Conservation (phyloP, 1,140 invertebrate species). For the Cydia pomonella region DNA sequence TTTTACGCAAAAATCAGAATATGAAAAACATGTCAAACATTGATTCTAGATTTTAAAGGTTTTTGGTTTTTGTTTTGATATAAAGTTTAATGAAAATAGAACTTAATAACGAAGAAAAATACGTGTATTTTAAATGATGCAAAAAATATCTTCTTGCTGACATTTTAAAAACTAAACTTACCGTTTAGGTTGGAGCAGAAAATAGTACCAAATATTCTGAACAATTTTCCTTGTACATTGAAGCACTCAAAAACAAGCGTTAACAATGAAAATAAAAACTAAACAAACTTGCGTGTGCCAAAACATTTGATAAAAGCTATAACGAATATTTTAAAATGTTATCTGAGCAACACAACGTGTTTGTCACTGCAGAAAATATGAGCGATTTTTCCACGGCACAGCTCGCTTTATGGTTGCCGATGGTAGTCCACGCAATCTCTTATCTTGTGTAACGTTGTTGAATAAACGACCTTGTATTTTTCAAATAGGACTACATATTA, state of each 20-base stretch:
- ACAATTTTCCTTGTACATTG: not conserved
- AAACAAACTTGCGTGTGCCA: not conserved
- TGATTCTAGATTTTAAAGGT: too few species aligned
- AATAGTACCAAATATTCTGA: not conserved
- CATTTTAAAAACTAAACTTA: too few species aligned
- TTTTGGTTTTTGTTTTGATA: too few species aligned
- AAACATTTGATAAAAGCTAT: constrained; percentile 13
- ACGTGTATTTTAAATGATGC: too few species aligned
- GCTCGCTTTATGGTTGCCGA: constrained; percentile 5
- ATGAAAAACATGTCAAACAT: too few species aligned
- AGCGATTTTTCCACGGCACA: constrained; percentile 3
- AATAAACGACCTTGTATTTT: not conserved
- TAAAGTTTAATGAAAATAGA: too few species aligned
- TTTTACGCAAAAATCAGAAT: too few species aligned
- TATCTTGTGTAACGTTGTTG: not conserved
- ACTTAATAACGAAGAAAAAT: too few species aligned
- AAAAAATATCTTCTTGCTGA: too few species aligned
- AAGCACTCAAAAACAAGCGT: not conserved
- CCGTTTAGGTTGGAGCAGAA: not conserved
- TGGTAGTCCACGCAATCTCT: not conserved
- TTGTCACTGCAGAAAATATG: constrained; percentile 11
- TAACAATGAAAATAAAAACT: not conserved
- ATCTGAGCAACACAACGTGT: constrained; percentile 5
- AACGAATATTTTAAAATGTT: constrained; percentile 15
- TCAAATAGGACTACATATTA: not conserved